Evolutionary conservation across 2,888 invertebrate species (phyloP).

Genomic region (Gastrophysa polygoni): DNA sequence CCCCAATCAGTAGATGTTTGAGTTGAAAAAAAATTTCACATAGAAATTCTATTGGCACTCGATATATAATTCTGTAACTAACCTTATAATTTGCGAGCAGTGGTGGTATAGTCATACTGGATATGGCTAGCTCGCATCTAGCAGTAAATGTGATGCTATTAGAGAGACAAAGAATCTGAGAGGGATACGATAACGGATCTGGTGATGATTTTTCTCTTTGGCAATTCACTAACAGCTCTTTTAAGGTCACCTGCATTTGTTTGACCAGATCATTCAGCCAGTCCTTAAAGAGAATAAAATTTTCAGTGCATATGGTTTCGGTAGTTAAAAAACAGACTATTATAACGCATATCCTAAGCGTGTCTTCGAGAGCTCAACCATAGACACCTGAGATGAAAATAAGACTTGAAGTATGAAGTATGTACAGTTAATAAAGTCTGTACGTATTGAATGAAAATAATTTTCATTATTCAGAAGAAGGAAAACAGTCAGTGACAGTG

Average conservation of each 20-base stretch:
- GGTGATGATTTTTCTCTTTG: slow-evolving; percentile 60
- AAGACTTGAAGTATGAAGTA: too few relatives aligned
- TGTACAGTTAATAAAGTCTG: too few relatives aligned
- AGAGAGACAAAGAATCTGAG: slow-evolving; percentile 83
- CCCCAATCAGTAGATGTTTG: too few relatives aligned
- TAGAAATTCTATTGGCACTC: too few relatives aligned
- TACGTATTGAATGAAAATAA: too few relatives aligned
- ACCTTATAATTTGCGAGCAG: slow-evolving; percentile 61
- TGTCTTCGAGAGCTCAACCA: too few relatives aligned
- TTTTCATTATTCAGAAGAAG: too few relatives aligned
- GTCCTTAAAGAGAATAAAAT: slow-evolving; percentile 57
- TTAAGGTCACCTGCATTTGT: slow-evolving; percentile 81
- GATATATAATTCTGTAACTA: slow-evolving; percentile 15
- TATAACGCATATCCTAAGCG: too few relatives aligned
- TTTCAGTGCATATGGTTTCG: neutral
- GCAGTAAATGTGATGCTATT: slow-evolving; percentile 86
- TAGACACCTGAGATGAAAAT: too few relatives aligned
- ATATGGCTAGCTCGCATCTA: slow-evolving; percentile 81
- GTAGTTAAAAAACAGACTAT: too few relatives aligned
- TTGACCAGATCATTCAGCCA: slow-evolving; percentile 82
- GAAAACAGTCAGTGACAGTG: too few relatives aligned
- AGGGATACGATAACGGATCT: slow-evolving; percentile 71
- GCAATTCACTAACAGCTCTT: slow-evolving; percentile 68
- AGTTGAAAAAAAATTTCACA: too few relatives aligned
- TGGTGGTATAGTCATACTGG: slow-evolving; percentile 65